A percentile compares a stretch with the other conserved stretches of the same genome.
Evolutionary conservation across 2,888 invertebrate genomes (phyloP).

Genomic region (Eustalomyia histrio): DNA sequence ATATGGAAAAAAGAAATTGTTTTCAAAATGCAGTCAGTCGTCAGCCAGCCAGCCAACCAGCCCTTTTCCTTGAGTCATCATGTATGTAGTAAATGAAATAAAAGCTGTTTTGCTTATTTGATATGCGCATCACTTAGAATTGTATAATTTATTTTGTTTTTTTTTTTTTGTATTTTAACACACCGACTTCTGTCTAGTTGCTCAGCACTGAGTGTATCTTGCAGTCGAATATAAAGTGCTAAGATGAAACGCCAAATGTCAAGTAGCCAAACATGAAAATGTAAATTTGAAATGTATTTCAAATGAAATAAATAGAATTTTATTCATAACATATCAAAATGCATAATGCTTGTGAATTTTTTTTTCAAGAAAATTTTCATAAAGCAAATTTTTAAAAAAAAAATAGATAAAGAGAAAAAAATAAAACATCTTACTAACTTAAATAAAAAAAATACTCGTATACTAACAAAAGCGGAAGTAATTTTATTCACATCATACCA

Average conservation of each 20-base stretch:
- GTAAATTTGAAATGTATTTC: constrained; percentile 41
- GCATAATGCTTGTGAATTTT: constrained; percentile 55
- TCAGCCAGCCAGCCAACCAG: constrained; percentile 47
- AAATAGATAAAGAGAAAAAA: neutral
- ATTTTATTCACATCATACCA: constrained; percentile 56
- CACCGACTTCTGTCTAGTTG: neutral
- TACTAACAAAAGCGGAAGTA: constrained; percentile 60
- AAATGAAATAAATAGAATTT: constrained; percentile 31
- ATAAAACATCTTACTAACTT: constrained; percentile 22
- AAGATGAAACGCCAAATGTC: constrained; percentile 66
- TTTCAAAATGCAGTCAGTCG: constrained; percentile 35
- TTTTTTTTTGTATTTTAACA: neutral
- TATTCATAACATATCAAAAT: constrained; percentile 57
- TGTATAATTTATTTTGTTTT: constrained; percentile 22
- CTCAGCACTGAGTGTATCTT: neutral
- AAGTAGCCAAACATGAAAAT: constrained; percentile 63
- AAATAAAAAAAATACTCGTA: constrained; percentile 42
- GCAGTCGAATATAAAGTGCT: constrained; percentile 46
- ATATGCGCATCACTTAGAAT: constrained; percentile 75
- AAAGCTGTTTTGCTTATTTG: constrained; percentile 68
- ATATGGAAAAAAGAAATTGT: constrained; percentile 42
- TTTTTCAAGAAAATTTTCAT: constrained; percentile 8
- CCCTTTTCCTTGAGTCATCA: constrained; percentile 48
- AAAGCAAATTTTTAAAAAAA: neutral
- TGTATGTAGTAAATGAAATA: constrained; percentile 51